Conservation (phyloP, 2,888 invertebrate genomes). For the Drosophila ezoana region DNA sequence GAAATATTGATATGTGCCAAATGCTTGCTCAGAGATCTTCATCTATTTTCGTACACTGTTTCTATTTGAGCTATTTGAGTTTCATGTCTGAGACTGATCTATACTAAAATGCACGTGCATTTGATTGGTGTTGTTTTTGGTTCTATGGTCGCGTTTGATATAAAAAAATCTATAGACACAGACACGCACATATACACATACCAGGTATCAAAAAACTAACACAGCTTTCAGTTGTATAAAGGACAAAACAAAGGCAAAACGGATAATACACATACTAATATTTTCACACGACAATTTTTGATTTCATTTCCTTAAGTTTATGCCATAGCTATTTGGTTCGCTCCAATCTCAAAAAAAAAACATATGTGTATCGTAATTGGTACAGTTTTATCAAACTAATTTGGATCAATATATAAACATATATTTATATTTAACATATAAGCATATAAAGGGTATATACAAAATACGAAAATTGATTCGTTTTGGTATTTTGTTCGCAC, state of each 20-base stretch:
- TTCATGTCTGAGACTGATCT: neutral
- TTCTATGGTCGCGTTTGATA: slow-evolving; percentile 19
- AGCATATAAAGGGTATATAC: neutral
- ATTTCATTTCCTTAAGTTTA: slow-evolving; percentile 14
- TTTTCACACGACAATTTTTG: slow-evolving; percentile 6
- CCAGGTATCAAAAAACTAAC: too few relatives aligned
- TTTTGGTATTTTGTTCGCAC: slow-evolving; percentile 36
- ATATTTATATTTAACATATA: neutral
- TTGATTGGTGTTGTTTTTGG: slow-evolving; percentile 22
- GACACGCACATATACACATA: neutral
- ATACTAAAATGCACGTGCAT: neutral
- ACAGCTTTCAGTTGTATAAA: neutral
- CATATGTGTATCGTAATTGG: neutral
- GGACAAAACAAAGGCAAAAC: neutral
- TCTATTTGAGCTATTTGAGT: neutral
- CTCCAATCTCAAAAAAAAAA: slow-evolving; percentile 18
- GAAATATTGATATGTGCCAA: slow-evolving; percentile 50
- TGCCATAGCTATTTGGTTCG: slow-evolving; percentile 3
- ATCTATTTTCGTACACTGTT: neutral
- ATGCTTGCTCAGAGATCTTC: slow-evolving; percentile 34
- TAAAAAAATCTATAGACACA: neutral
- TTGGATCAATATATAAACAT: neutral
- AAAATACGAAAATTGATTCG: neutral
- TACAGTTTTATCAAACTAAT: slow-evolving; percentile 11
- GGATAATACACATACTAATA: neutral